These are phyloP conservation scores for Mongoloraphidia duomilia DNA, from an alignment of 2,888 invertebrate species.

Conservation along the genomic window DNA sequence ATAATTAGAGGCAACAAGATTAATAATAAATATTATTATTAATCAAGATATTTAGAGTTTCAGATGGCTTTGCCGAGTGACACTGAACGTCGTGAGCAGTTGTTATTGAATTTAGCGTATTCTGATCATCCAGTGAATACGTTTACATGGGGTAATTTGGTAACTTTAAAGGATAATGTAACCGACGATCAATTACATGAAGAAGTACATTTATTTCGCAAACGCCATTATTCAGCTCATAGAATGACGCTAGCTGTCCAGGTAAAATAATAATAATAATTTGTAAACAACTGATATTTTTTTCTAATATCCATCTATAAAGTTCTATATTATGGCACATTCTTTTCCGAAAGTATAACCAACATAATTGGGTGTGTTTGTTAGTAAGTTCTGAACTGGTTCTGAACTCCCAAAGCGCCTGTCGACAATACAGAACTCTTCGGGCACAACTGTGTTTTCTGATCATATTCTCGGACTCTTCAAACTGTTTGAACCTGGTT, in stretches of 20 bases:
- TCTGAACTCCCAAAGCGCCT: too few species aligned
- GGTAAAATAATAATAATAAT: neutral
- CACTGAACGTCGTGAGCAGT: slow-evolving; percentile 57
- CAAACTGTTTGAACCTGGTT: too few species aligned
- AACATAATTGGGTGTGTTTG: too few species aligned
- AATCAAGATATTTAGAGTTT: slow-evolving; percentile 45
- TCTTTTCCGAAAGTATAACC: neutral
- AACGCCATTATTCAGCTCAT: slow-evolving; percentile 70
- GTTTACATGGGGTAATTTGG: slow-evolving; percentile 76
- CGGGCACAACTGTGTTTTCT: too few species aligned
- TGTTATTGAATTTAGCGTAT: slow-evolving; percentile 54
- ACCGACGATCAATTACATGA: slow-evolving; percentile 52
- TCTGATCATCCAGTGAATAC: slow-evolving; percentile 57
- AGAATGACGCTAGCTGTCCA: slow-evolving; percentile 70
- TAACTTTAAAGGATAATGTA: slow-evolving; percentile 52
- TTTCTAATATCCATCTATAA: neutral
- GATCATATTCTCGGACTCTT: too few species aligned
- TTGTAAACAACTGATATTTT: too few species aligned
- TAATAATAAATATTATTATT: neutral
- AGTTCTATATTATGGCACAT: neutral
- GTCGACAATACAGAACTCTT: too few species aligned
- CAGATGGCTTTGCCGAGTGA: slow-evolving; percentile 66
- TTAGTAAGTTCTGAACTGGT: too few species aligned
- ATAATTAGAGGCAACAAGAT: too few species aligned
- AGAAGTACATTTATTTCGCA: slow-evolving; percentile 57